Evolutionary conservation across 2,113 vertebrate genomes (phyloP).

Genomic region (Enhydra lutris): DNA sequence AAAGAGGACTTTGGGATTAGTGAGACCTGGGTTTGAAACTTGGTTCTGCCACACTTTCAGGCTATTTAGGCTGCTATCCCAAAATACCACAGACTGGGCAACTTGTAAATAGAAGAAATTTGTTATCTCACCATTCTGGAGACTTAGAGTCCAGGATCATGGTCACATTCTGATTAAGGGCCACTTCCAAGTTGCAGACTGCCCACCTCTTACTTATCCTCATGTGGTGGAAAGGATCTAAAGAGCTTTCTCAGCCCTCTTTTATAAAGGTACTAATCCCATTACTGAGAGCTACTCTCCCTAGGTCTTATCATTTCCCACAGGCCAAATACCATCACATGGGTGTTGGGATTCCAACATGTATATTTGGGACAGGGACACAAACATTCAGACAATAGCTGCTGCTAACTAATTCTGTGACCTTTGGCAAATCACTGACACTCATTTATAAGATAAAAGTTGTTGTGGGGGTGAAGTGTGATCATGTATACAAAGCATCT

Average conservation of each 20-base stretch:
- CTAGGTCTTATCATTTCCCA: not conserved
- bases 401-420: not conserved
- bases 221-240: not conserved
- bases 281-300: not conserved
- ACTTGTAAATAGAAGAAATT: not conserved
- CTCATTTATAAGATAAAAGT: not conserved
- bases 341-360: not conserved
- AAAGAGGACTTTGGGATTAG: not conserved
- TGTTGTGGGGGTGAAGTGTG: not conserved
- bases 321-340: not conserved
- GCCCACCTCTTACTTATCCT: not conserved
- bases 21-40: not conserved
- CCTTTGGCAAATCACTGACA: not conserved
- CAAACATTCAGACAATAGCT: not conserved
- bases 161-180: not conserved
- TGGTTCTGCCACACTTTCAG: not conserved
- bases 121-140: not conserved
- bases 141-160: not conserved
- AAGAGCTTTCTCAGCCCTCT: not conserved
- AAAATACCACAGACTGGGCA: not conserved
- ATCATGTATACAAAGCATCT: not conserved
- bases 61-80: not conserved
- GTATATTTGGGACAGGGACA: not conserved
- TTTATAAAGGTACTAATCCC: not conserved
- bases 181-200: not conserved